Percentiles rank a stretch among this genome's conserved stretches.
Evolutionary conservation across 2,797 vertebrate species (phyloP).

Genomic region (Bufotes viridis): DNA sequence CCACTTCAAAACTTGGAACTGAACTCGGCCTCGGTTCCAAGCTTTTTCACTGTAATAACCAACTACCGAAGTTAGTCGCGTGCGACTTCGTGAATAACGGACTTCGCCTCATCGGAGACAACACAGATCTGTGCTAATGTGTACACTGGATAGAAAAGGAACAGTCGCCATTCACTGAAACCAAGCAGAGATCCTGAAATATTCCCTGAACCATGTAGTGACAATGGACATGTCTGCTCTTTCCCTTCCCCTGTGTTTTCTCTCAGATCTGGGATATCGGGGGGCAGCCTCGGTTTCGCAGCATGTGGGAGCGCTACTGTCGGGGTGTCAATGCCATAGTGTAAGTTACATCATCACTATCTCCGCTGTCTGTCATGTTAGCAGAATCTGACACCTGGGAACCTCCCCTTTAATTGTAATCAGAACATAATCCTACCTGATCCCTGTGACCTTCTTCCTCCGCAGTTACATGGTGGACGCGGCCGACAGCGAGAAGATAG

Average conservation of each 20-base stretch:
- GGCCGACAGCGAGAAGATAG: conserved; percentile 96
- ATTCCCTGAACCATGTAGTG: not conserved
- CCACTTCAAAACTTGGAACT: too few relatives aligned
- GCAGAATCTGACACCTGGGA: not conserved
- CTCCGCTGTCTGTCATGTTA: not conserved
- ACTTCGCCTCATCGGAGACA: too few relatives aligned
- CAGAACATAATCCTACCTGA: not conserved
- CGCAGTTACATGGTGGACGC: conserved; percentile 98
- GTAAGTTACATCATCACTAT: conserved; percentile 77
- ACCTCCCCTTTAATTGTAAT: not conserved
- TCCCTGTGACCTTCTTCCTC: not conserved
- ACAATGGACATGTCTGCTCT: too few relatives aligned
- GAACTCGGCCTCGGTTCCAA: too few relatives aligned
- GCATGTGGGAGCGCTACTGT: conserved; percentile 99
- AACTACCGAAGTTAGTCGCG: too few relatives aligned
- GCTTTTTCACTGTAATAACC: too few relatives aligned
- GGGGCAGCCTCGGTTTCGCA: conserved; percentile 96
- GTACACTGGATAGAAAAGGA: not conserved
- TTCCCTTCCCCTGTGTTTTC: not conserved
- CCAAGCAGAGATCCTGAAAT: not conserved
- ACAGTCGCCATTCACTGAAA: not conserved
- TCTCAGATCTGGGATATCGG: conserved; percentile 98
- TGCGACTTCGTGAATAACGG: too few relatives aligned
- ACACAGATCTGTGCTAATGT: too few relatives aligned
- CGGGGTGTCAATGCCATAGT: conserved; percentile 97